phyloP scores from a whole-genome alignment of 2,797 vertebrate species.

The Phrynocephalus forsythii region DNA sequence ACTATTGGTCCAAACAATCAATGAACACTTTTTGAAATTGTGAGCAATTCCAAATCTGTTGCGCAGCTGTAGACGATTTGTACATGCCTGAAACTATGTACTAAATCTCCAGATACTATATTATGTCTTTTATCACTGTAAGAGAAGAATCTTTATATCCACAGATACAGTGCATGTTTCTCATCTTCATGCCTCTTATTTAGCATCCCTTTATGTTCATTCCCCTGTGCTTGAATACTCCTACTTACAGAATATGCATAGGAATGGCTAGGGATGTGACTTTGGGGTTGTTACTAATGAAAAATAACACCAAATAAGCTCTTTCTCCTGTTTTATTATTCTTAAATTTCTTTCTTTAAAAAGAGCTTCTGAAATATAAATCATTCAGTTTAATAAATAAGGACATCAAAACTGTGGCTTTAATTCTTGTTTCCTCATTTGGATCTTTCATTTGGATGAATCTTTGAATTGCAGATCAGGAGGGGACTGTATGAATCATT shows the following conservation, averaged over 20 bases:
- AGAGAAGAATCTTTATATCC: constrained; percentile 17
- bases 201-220: background rate
- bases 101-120: background rate
- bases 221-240: background rate
- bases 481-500: too few relatives aligned
- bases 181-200: background rate
- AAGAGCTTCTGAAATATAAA: too few relatives aligned
- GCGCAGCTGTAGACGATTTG: constrained; percentile 39
- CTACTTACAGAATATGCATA: background rate
- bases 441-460: too few relatives aligned
- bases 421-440: too few relatives aligned
- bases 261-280: too few relatives aligned
- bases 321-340: too few relatives aligned
- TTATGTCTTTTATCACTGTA: background rate
- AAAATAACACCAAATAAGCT: too few relatives aligned
- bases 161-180: background rate
- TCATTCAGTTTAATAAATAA: too few relatives aligned
- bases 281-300: too few relatives aligned
- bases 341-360: too few relatives aligned
- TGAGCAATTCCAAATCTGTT: constrained; percentile 7
- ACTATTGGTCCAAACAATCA: background rate
- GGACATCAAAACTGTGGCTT: too few relatives aligned
- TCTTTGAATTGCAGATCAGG: too few relatives aligned
- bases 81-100: constrained; percentile 33
- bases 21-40: constrained; percentile 38